These are phyloP conservation scores for Trichonephila inaurata DNA, from an alignment of 1,140 invertebrate species.

Conservation along the genomic window DNA sequence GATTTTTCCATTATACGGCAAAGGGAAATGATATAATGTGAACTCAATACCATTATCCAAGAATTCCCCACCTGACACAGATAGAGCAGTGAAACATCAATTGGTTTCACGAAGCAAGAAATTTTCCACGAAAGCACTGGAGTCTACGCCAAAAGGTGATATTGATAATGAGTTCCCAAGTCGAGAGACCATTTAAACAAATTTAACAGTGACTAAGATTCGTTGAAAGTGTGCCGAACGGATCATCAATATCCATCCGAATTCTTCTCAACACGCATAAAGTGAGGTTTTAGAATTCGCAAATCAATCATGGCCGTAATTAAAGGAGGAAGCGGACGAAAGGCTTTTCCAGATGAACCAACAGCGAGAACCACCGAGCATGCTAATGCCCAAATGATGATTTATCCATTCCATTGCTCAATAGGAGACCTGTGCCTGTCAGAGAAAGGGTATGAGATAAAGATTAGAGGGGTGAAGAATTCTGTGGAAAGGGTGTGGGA, in stretches of 20 bases:
- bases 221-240: not conserved
- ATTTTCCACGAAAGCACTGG: not conserved
- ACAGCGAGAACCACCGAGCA: not conserved
- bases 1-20: no score
- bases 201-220: conserved; percentile 16
- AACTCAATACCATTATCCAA: not conserved
- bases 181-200: conserved; percentile 17
- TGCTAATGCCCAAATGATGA: conserved; percentile 50
- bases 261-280: conserved; percentile 40
- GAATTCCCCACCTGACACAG: not conserved
- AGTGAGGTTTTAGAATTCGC: conserved; percentile 43
- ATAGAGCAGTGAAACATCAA: not conserved
- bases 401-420: conserved; percentile 44
- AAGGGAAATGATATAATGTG: not conserved
- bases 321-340: conserved; percentile 33
- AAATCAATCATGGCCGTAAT: conserved; percentile 62
- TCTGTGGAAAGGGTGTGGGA: conserved; percentile 13
- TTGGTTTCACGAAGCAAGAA: not conserved
- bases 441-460: not conserved
- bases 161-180: conserved; percentile 18
- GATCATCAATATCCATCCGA: conserved; percentile 45
- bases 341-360: conserved; percentile 27
- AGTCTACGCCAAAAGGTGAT: not conserved
- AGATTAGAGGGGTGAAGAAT: conserved; percentile 40
- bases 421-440: conserved; percentile 40